These are phyloP conservation scores for Fregata magnificens DNA, from an alignment of 2,113 vertebrate species.

Conservation along the genomic window DNA sequence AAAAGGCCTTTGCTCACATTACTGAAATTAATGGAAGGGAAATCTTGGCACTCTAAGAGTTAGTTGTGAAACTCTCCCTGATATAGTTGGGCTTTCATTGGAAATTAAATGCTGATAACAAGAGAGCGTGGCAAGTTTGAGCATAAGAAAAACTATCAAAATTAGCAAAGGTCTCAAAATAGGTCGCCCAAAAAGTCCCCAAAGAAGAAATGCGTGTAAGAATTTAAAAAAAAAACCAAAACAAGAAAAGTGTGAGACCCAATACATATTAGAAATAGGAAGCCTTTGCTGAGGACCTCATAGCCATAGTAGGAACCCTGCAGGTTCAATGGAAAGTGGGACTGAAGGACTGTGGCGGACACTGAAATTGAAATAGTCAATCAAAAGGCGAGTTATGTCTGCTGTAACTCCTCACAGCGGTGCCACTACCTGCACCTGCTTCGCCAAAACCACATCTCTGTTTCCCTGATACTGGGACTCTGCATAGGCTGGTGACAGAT, in stretches of 20 bases:
- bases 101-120: not conserved
- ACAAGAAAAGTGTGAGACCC: not conserved
- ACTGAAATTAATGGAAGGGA: not conserved
- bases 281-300: not conserved
- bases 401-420: not conserved
- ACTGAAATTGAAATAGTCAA: not conserved
- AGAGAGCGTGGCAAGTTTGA: not conserved
- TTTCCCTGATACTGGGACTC: not conserved
- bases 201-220: not conserved
- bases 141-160: not conserved
- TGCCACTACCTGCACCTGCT: not conserved
- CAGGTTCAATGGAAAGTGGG: not conserved
- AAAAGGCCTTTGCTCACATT: not conserved
- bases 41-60: not conserved
- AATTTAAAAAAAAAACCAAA: not conserved
- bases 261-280: not conserved
- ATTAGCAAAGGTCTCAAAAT: not conserved
- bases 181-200: not conserved
- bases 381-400: not conserved
- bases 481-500: not conserved
- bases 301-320: not conserved
- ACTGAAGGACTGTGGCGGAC: not conserved
- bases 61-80: not conserved
- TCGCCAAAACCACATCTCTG: fast-evolving
- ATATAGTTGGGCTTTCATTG: not conserved